Conservation (phyloP, 2,797 vertebrate species). For the Parambassis ranga region DNA sequence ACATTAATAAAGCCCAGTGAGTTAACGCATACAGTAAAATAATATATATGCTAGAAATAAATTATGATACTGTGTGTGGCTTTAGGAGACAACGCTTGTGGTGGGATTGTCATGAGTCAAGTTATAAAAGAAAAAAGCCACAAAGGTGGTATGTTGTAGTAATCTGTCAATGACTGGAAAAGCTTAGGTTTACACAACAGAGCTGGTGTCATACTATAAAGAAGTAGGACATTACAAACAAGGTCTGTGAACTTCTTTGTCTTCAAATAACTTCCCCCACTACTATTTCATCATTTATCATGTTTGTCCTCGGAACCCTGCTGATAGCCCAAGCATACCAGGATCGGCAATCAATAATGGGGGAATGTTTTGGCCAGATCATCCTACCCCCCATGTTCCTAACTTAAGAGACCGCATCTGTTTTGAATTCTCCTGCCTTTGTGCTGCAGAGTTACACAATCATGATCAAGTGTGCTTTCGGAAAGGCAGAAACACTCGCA, state of each 20-base stretch:
- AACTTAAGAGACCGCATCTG: slow-evolving; percentile 82
- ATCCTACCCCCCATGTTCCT: slow-evolving; percentile 36
- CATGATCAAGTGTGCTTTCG: slow-evolving; percentile 64
- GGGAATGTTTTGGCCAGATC: slow-evolving; percentile 65
- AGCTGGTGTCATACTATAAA: background rate
- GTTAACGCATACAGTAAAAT: no score
- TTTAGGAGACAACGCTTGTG: background rate
- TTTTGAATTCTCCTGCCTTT: slow-evolving; percentile 82
- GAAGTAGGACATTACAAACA: slow-evolving; percentile 15
- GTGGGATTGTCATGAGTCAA: slow-evolving; percentile 8
- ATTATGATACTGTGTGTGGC: background rate
- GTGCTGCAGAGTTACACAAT: slow-evolving; percentile 78
- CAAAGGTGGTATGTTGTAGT: background rate
- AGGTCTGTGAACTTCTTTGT: background rate
- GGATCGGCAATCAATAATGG: slow-evolving; percentile 82
- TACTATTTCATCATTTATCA: slow-evolving; percentile 59
- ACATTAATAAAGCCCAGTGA: no score
- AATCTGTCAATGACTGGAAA: background rate
- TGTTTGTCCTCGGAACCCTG: slow-evolving; percentile 54
- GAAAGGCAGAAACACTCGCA: slow-evolving; percentile 64
- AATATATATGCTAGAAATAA: no score
- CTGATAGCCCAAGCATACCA: slow-evolving; percentile 79
- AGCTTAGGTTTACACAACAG: background rate
- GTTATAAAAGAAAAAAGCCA: slow-evolving; percentile 3
- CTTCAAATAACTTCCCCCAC: slow-evolving; percentile 10